These are phyloP conservation scores for Melanophora roralis DNA, from an alignment of 2,888 invertebrate species.

Conservation along the genomic window DNA sequence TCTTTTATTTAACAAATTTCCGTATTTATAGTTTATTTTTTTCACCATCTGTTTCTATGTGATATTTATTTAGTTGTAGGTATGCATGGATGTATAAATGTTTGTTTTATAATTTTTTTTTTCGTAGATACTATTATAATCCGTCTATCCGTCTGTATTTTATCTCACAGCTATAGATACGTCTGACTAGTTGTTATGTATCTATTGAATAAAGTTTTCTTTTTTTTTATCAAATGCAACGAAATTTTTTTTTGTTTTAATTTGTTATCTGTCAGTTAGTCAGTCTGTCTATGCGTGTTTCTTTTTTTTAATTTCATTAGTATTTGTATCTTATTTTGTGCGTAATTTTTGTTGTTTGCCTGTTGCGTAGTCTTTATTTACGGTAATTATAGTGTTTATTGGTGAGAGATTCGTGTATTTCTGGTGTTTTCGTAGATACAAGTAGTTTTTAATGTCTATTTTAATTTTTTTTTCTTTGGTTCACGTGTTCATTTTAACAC, in stretches of 20 bases:
- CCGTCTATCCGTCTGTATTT: background rate
- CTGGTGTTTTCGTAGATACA: background rate
- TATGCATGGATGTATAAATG: no score
- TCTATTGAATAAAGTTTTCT: background rate
- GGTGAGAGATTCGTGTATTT: background rate
- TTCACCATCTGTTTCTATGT: background rate
- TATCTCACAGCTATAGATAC: background rate
- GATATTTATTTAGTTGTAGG: no score
- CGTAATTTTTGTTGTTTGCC: slow-evolving; percentile 4
- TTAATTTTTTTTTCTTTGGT: background rate
- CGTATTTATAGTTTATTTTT: background rate
- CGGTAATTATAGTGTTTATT: slow-evolving; percentile 14
- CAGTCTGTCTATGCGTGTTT: background rate
- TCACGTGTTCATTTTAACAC: slow-evolving; percentile 26
- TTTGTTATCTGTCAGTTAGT: slow-evolving; percentile 47
- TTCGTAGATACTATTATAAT: slow-evolving; percentile 7
- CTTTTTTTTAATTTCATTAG: background rate
- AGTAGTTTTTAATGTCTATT: background rate
- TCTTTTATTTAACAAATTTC: slow-evolving; percentile 33
- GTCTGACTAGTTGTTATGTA: slow-evolving; percentile 13
- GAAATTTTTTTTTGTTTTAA: slow-evolving; percentile 25
- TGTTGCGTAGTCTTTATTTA: slow-evolving; percentile 30
- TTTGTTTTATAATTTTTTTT: slow-evolving; percentile 16
- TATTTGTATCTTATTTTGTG: background rate
- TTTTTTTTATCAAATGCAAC: background rate